Evolutionary conservation across 2,797 vertebrate species (phyloP), one percentile per base, ranked within the genome.

Genomic region (Girardinus metallicus): DNA sequence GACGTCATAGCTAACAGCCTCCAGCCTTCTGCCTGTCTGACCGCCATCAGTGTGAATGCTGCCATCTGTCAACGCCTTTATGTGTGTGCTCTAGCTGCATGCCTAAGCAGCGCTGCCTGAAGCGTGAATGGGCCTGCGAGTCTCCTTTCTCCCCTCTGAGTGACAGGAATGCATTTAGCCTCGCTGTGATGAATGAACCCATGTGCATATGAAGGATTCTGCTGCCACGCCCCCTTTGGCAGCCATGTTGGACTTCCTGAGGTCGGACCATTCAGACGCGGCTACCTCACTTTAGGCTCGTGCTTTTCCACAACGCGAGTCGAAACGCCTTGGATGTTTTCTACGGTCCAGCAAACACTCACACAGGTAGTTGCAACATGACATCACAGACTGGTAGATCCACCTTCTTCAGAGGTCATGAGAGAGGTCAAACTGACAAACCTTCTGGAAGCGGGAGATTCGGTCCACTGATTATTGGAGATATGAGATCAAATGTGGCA

Each of bases 131-230:
- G 81, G 62, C 5, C 77, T 88, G 70, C 53, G 66, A 86, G 79
- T 83, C 83, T 88, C 83, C 64, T 77, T 89, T 90, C 86, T 87
- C 53, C 60, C 26, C 5, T 82, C 71, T 86, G 84, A 86, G 51
- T 87, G 88, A 91, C 89, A 83, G 83, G 86, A 90, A 88, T 86
- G 85, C 78, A 34, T 89, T 87, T 75, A 82, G 74, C 79, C 18
- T 74, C 18, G 0, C 29, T 34, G 39, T 75, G 78, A 82, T 85
- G 86, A 86, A 90, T 85, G 80, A 78, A 57, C 81, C 60, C 11
- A 80, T 88, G 83, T 78, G 79, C 80, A 84, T 84, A 70, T 85
- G 82, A 86, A 87, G 64, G 73, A 78, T 79, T 66, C n/a, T 41
- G 26, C 29, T 31, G 83, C 74, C 76, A n/a, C 78, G 66, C 86